Evolutionary conservation across 2,797 vertebrate genomes (phyloP).

Genomic region (Natrix natrix): DNA sequence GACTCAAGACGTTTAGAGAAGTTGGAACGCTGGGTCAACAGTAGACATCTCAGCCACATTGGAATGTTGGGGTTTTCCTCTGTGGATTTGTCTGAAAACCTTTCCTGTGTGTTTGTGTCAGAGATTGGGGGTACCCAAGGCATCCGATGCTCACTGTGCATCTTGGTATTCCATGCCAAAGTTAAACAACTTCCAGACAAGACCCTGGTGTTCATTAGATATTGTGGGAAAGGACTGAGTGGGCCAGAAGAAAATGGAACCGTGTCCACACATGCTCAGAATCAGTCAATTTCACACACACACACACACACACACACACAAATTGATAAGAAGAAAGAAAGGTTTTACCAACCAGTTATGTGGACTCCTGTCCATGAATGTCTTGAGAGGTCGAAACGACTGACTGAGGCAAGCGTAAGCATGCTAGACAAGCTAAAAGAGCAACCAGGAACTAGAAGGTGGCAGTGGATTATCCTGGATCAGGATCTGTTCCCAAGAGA

Average conservation of each 20-base stretch:
- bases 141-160: not conserved
- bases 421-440: conserved; percentile 67
- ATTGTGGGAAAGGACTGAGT: conserved; percentile 20
- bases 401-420: conserved; percentile 72
- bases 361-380: conserved; percentile 66
- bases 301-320: not conserved
- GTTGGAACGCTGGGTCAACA: not conserved
- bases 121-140: not conserved
- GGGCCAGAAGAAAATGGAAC: not conserved
- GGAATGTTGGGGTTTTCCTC: not conserved
- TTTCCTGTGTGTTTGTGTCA: not conserved
- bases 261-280: conserved; percentile 32
- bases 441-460: conserved; percentile 63
- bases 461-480: not conserved
- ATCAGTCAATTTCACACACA: not conserved
- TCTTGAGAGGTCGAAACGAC: conserved; percentile 79
- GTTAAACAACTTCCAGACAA: not conserved
- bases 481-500: fast-evolving
- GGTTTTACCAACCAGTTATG: conserved; percentile 85
- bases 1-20: not conserved
- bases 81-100: not conserved
- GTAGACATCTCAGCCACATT: not conserved
- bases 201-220: not conserved
- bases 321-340: not conserved
- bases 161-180: not conserved